Conservation (phyloP, 2,888 invertebrate species). For the Neoaliturus tenellus region DNA sequence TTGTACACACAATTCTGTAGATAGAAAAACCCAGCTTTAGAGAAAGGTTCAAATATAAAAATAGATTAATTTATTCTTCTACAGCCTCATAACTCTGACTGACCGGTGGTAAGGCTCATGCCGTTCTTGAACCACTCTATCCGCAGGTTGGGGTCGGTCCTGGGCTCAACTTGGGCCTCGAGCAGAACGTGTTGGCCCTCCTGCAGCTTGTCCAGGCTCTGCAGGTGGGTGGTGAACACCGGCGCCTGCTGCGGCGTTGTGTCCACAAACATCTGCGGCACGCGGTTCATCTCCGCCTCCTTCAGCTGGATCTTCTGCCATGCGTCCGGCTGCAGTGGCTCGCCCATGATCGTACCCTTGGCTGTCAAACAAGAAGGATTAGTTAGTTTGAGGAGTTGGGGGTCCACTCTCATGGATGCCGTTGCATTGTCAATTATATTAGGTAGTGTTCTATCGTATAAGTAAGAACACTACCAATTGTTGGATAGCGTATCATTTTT, state of each 20-base stretch:
- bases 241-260: conserved; percentile 93
- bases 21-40: too few species aligned
- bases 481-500: too few species aligned
- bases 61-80: too few species aligned
- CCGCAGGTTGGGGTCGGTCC: conserved; percentile 90
- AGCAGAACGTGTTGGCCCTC: conserved; percentile 92
- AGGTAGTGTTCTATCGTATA: too few species aligned
- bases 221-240: conserved; percentile 95
- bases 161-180: conserved; percentile 94
- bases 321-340: conserved; percentile 92
- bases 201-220: conserved; percentile 87
- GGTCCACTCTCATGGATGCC: too few species aligned
- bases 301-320: conserved; percentile 95
- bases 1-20: too few species aligned
- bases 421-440: too few species aligned
- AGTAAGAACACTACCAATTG: too few species aligned
- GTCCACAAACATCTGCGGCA: conserved; percentile 92
- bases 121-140: conserved; percentile 97
- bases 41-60: too few species aligned
- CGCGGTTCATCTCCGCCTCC: conserved; percentile 94
- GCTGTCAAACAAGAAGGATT: conserved; percentile 69
- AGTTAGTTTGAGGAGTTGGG: too few species aligned
- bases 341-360: conserved; percentile 86
- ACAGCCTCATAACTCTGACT: too few species aligned
- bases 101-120: conserved; percentile 87